A percentile compares a stretch with the other conserved stretches of the same genome.
phyloP scores from a whole-genome alignment of 2,888 invertebrate species.

The Syritta pipiens region DNA sequence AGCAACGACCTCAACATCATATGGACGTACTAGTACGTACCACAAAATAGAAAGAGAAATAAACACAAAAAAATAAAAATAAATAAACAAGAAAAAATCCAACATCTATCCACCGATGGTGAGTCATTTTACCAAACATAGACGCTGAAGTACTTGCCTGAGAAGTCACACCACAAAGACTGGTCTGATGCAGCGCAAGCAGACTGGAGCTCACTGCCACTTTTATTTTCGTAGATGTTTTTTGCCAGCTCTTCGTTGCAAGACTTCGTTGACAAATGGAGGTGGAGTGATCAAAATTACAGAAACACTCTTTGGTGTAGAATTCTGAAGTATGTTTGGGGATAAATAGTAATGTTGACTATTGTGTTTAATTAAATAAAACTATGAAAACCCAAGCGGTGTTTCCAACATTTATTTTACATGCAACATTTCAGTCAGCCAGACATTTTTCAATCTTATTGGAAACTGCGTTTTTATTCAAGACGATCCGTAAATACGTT shows the following conservation, averaged over 20 bases:
- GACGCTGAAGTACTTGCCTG: constrained; percentile 5
- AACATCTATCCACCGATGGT: constrained; percentile 31
- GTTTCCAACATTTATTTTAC: background rate
- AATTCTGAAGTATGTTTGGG: constrained; percentile 2
- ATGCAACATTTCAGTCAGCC: too few relatives aligned
- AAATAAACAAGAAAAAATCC: constrained; percentile 24
- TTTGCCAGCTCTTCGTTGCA: constrained; percentile 13
- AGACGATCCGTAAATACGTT: too few relatives aligned
- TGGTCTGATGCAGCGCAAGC: constrained; percentile 23
- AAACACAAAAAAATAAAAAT: background rate
- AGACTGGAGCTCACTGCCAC: constrained; percentile 19
- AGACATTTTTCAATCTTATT: too few relatives aligned
- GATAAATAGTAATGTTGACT: too few relatives aligned
- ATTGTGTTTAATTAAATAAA: too few relatives aligned
- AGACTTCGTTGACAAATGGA: constrained; percentile 39
- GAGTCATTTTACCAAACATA: constrained; percentile 50
- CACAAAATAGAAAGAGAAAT: background rate
- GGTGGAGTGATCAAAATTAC: constrained; percentile 32
- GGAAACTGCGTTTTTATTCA: too few relatives aligned
- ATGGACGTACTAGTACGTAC: too few relatives aligned
- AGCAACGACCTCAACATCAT: constrained; percentile 10
- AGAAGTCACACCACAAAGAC: constrained; percentile 47
- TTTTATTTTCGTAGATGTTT: background rate
- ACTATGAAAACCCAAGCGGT: background rate
- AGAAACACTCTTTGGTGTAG: too few relatives aligned